Conservation (phyloP, 2,888 invertebrate species). For the Acrocera orbiculus region DNA sequence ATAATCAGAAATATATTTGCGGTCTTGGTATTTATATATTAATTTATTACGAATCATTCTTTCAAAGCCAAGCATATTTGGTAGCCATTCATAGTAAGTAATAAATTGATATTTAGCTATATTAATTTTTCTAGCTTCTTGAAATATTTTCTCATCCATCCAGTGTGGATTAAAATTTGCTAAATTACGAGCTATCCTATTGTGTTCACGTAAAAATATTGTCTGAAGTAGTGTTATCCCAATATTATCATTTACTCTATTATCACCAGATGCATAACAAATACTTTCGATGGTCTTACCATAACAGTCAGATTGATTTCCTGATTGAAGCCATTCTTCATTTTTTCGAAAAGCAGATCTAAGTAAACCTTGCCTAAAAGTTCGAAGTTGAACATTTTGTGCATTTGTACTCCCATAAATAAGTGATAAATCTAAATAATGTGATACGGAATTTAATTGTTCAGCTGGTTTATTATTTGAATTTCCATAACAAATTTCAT, state of each 20-base stretch:
- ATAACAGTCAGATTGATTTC: slow-evolving; percentile 52
- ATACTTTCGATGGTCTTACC: slow-evolving; percentile 44
- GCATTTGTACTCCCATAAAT: slow-evolving; percentile 60
- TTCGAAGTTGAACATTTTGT: slow-evolving; percentile 46
- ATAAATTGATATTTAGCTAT: slow-evolving; percentile 36
- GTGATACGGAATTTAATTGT: slow-evolving; percentile 35
- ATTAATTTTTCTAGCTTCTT: slow-evolving; percentile 34
- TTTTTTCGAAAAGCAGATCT: slow-evolving; percentile 42
- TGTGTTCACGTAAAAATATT: slow-evolving; percentile 34
- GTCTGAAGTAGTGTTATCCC: slow-evolving; percentile 33
- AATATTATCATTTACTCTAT: slow-evolving; percentile 33
- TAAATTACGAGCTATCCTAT: slow-evolving; percentile 31
- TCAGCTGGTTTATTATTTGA: slow-evolving; percentile 37
- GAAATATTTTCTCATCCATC: slow-evolving; percentile 34
- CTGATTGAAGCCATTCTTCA: slow-evolving; percentile 47
- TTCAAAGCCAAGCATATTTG: slow-evolving; percentile 31
- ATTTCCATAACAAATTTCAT: slow-evolving; percentile 40
- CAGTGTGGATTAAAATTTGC: slow-evolving; percentile 35
- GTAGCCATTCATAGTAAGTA: slow-evolving; percentile 37
- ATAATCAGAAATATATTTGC: slow-evolving; percentile 33
- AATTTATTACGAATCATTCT: slow-evolving; percentile 31
- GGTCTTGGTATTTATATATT: slow-evolving; percentile 23
- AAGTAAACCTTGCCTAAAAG: slow-evolving; percentile 49
- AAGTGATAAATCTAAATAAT: slow-evolving; percentile 51
- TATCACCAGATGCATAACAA: slow-evolving; percentile 54